A percentile compares a stretch with the other conserved stretches of the same genome.
These are phyloP conservation scores for Tadarida brasiliensis DNA, from an alignment of 2,797 vertebrate genomes.

Conservation along the genomic window DNA sequence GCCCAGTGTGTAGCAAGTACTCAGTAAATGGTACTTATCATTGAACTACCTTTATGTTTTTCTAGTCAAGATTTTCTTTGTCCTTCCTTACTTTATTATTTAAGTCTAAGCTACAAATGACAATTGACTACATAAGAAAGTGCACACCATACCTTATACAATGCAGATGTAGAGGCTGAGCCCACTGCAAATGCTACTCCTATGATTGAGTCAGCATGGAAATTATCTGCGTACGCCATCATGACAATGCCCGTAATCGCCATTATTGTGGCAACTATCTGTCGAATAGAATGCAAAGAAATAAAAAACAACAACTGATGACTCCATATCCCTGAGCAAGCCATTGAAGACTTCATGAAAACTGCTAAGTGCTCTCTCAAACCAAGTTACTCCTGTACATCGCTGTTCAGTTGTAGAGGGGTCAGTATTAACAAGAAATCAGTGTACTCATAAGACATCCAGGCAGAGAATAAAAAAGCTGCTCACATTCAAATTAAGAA, in stretches of 20 bases:
- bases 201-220: slow-evolving; percentile 97
- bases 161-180: slow-evolving; percentile 97
- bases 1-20: neutral
- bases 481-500: slow-evolving; percentile 18
- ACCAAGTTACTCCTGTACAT: slow-evolving; percentile 30
- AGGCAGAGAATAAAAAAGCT: slow-evolving; percentile 42
- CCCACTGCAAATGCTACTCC: slow-evolving; percentile 98
- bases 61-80: neutral
- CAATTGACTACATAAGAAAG: neutral
- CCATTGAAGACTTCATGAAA: slow-evolving; percentile 19
- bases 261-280: slow-evolving; percentile 99
- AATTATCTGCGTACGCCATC: slow-evolving; percentile 99
- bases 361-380: slow-evolving; percentile 39
- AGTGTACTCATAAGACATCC: neutral
- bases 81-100: neutral
- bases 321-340: neutral
- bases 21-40: neutral
- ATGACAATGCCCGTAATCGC: slow-evolving; percentile 99
- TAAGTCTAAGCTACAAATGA: neutral
- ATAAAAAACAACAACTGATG: neutral
- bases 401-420: slow-evolving; percentile 31
- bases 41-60: neutral
- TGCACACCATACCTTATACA: slow-evolving; percentile 93
- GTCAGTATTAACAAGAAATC: slow-evolving; percentile 16
- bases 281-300: slow-evolving; percentile 81